Percentiles rank a stretch among this genome's conserved stretches.
These are phyloP conservation scores for Calyptomena viridis DNA, from an alignment of 2,113 vertebrate species.

Conservation along the genomic window DNA sequence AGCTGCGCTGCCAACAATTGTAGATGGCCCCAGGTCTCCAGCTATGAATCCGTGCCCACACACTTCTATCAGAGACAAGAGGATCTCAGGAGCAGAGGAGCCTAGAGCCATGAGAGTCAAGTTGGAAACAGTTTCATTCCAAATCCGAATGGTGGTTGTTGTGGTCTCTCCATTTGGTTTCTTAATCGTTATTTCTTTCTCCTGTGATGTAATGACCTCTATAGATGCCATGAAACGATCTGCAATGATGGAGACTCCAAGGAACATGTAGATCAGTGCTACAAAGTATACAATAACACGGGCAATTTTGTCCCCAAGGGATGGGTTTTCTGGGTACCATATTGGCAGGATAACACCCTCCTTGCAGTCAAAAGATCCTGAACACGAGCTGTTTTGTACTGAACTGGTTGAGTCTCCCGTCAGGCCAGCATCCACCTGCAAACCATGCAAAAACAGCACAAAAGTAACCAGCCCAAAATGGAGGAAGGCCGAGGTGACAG, in stretches of 20 bases:
- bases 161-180: constrained; percentile 95
- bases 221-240: constrained; percentile 99
- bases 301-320: constrained; percentile 97
- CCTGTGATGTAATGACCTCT: constrained; percentile 97
- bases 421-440: constrained; percentile 84
- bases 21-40: constrained; percentile 92
- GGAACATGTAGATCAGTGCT: constrained; percentile 98
- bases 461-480: constrained; percentile 91
- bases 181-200: constrained; percentile 93
- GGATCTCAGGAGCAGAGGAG: constrained; percentile 94
- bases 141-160: constrained; percentile 91
- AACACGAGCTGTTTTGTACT: constrained; percentile 85
- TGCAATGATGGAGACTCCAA: constrained; percentile 97
- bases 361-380: constrained; percentile 85
- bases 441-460: constrained; percentile 83
- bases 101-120: constrained; percentile 97
- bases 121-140: constrained; percentile 99
- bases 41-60: constrained; percentile 92
- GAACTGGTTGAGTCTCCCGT: constrained; percentile 77
- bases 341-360: constrained; percentile 95
- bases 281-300: constrained; percentile 99
- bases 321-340: constrained; percentile 98
- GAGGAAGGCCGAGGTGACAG: constrained; percentile 88
- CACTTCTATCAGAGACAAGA: constrained; percentile 96
- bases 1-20: constrained; percentile 95